phyloP scores from a whole-genome alignment of 2,113 vertebrate genomes.

The Tympanuchus pallidicinctus region DNA sequence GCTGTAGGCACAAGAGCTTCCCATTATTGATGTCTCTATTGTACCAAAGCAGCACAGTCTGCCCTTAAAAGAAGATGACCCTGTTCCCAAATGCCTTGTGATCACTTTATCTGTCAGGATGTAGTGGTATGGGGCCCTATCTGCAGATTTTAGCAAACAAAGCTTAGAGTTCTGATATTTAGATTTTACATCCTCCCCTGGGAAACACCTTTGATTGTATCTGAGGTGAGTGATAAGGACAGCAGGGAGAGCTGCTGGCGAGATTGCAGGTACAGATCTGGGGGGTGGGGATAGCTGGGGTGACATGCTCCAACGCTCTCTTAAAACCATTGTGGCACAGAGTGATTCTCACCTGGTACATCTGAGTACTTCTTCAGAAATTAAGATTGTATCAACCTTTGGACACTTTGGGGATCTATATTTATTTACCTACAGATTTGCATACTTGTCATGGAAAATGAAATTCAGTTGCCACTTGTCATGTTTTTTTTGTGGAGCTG shows the following conservation, averaged over 20 bases:
- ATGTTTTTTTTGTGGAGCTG: not conserved
- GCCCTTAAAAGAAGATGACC: not conserved
- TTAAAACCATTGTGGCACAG: accelerated
- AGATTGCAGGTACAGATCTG: not conserved
- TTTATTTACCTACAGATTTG: not conserved
- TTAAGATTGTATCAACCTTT: not conserved
- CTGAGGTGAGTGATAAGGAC: not conserved
- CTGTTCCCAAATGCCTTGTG: not conserved
- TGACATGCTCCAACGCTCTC: not conserved
- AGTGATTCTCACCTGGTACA: not conserved
- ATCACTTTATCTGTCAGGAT: not conserved
- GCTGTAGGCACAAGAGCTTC: not conserved
- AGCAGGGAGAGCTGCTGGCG: not conserved
- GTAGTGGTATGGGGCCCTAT: accelerated
- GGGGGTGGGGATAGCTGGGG: not conserved
- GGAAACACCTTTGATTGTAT: not conserved
- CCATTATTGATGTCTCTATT: not conserved
- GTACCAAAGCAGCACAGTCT: not conserved
- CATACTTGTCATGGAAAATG: not conserved
- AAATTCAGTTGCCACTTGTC: not conserved
- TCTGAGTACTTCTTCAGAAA: not conserved
- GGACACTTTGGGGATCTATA: not conserved
- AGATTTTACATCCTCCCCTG: not conserved
- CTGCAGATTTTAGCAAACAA: not conserved
- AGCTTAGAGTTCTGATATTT: not conserved